These are phyloP conservation scores for Caenorhabditis zanzibari DNA, from an alignment of 2,888 invertebrate genomes.

Conservation along the genomic window DNA sequence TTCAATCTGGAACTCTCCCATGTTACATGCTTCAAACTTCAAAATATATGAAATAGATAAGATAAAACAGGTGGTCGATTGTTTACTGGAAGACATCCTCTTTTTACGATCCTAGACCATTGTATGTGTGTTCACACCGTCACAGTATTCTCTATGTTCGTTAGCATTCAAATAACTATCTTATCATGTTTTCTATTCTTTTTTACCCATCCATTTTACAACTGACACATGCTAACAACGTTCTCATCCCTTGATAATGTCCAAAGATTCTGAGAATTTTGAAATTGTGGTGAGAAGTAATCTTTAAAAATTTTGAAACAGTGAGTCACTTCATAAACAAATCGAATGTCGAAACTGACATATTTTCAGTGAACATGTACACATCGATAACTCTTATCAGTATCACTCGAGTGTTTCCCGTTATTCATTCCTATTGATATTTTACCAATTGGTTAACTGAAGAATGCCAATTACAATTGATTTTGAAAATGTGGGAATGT, in stretches of 20 bases:
- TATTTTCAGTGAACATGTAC: background rate
- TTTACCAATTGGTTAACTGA: background rate
- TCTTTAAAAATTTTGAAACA: too few relatives aligned
- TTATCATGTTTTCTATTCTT: background rate
- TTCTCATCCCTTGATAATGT: too few relatives aligned
- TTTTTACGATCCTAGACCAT: too few relatives aligned
- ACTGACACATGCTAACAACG: background rate
- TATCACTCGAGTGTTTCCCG: background rate
- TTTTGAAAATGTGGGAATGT: constrained; percentile 1
- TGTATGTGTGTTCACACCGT: background rate
- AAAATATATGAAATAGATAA: too few relatives aligned
- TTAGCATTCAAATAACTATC: background rate
- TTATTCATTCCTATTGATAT: background rate
- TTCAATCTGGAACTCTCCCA: too few relatives aligned
- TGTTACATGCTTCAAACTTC: too few relatives aligned
- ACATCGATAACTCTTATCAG: background rate
- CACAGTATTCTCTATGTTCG: background rate
- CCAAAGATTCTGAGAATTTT: too few relatives aligned
- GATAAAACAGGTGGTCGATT: too few relatives aligned
- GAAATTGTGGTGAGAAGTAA: too few relatives aligned
- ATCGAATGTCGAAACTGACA: background rate
- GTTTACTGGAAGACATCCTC: too few relatives aligned
- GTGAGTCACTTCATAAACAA: background rate
- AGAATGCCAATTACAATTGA: background rate
- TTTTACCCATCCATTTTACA: background rate